Conservation (phyloP, 2,113 vertebrate species). For the Pholis gunnellus region DNA sequence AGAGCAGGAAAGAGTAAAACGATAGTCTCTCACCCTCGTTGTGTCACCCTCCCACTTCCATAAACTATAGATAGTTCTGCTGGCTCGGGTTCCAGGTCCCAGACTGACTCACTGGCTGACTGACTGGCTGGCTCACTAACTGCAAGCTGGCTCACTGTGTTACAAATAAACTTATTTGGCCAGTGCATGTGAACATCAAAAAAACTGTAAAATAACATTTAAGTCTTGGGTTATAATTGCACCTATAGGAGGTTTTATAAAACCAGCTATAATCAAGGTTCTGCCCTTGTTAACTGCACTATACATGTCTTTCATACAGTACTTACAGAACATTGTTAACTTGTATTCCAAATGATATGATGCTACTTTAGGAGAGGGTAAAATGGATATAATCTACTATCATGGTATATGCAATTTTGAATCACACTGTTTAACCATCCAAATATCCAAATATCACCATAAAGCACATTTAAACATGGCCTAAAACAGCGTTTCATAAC, state of each 20-base stretch:
- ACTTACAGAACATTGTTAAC: not conserved
- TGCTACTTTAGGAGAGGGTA: not conserved
- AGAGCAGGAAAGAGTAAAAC: constrained; percentile 31
- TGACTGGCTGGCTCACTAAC: constrained; percentile 42
- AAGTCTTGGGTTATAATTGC: not conserved
- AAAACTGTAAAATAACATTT: not conserved
- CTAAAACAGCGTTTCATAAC: not conserved
- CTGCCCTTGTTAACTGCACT: not conserved
- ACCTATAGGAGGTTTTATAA: not conserved
- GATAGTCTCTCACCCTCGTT: constrained; percentile 43
- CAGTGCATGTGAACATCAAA: not conserved
- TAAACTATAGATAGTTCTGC: constrained; percentile 81
- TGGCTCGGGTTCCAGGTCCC: constrained; percentile 75
- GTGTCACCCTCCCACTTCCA: constrained; percentile 72
- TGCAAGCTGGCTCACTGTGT: constrained; percentile 19
- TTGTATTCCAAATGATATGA: not conserved
- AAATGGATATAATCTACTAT: not conserved
- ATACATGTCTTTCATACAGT: not conserved
- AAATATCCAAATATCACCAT: not conserved
- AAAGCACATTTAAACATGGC: not conserved
- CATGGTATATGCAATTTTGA: too few relatives aligned
- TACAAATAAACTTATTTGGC: constrained; percentile 19
- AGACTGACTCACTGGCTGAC: constrained; percentile 55
- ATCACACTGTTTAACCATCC: not conserved
- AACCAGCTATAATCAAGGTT: not conserved